Conservation (phyloP, 2,113 vertebrate species). For the Tupaia chinensis region DNA sequence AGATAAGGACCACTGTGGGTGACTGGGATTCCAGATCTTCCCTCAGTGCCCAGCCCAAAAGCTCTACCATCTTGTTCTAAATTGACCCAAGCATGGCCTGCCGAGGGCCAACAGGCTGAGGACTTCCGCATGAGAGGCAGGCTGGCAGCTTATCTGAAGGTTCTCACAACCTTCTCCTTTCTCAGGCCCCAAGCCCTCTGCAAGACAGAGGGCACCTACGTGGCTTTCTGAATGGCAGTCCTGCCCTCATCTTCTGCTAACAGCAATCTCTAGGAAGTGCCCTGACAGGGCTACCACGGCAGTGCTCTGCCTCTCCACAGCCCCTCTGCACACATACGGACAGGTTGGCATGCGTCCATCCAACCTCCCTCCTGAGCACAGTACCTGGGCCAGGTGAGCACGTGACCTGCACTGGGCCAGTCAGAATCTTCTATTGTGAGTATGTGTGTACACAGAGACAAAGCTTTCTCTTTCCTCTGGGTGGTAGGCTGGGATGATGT, state of each 20-base stretch:
- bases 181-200: background rate
- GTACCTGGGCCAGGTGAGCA: background rate
- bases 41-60: background rate
- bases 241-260: background rate
- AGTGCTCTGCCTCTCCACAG: background rate
- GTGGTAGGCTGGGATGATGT: background rate
- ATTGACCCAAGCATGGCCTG: background rate
- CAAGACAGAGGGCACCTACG: background rate
- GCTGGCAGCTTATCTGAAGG: background rate
- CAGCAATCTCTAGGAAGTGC: background rate
- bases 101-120: background rate
- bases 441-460: background rate
- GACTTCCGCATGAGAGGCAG: rapidly evolving
- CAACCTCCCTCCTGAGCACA: background rate
- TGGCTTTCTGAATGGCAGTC: background rate
- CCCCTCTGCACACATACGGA: background rate
- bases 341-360: background rate
- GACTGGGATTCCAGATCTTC: background rate
- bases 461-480: background rate
- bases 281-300: background rate
- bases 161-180: background rate
- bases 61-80: background rate
- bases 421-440: background rate
- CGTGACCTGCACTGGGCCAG: background rate
- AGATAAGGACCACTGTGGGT: background rate